Percentiles rank a stretch among this genome's conserved stretches.
These are phyloP conservation scores for Drosophila ananassae DNA, from an alignment of 1,140 invertebrate genomes.

Conservation along the genomic window DNA sequence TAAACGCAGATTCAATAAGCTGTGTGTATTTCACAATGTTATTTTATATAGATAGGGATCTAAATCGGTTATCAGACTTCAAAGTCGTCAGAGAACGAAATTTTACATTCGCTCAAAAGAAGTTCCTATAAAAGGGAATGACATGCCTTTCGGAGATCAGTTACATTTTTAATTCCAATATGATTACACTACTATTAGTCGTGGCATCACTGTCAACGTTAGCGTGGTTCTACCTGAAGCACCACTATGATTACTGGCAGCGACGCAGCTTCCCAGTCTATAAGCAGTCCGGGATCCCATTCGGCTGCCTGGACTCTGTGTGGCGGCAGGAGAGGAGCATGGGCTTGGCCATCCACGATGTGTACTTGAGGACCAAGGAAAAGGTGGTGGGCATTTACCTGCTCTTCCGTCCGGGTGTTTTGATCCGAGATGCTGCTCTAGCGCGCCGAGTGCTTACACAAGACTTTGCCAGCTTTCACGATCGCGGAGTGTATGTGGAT, in stretches of 20 bases:
- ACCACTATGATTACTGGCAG: slow-evolving; percentile 68
- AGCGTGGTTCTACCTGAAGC: slow-evolving; percentile 58
- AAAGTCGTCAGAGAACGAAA: background rate
- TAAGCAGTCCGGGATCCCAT: slow-evolving; percentile 53
- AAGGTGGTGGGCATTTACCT: slow-evolving; percentile 74
- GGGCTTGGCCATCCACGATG: slow-evolving; percentile 66
- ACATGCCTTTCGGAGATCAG: background rate
- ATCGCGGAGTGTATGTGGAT: slow-evolving; percentile 82
- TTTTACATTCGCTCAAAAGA: background rate
- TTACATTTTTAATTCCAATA: slow-evolving; percentile 8
- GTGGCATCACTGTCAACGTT: slow-evolving; percentile 37
- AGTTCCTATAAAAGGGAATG: background rate
- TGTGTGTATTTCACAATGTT: background rate
- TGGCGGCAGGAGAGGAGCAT: slow-evolving; percentile 58
- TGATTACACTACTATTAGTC: slow-evolving; percentile 49
- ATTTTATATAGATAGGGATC: background rate
- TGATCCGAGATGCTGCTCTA: slow-evolving; percentile 84
- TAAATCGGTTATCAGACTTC: background rate
- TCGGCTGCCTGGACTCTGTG: slow-evolving; percentile 62
- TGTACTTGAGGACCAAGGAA: slow-evolving; percentile 61
- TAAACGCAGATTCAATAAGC: too few relatives aligned
- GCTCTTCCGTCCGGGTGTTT: slow-evolving; percentile 79
- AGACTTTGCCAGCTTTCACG: slow-evolving; percentile 84
- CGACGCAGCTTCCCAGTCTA: slow-evolving; percentile 59
- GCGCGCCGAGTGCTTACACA: slow-evolving; percentile 84